Base-by-base conservation (phyloP, 2,888 invertebrate genomes). In the Drosophila sordidula region DNA sequence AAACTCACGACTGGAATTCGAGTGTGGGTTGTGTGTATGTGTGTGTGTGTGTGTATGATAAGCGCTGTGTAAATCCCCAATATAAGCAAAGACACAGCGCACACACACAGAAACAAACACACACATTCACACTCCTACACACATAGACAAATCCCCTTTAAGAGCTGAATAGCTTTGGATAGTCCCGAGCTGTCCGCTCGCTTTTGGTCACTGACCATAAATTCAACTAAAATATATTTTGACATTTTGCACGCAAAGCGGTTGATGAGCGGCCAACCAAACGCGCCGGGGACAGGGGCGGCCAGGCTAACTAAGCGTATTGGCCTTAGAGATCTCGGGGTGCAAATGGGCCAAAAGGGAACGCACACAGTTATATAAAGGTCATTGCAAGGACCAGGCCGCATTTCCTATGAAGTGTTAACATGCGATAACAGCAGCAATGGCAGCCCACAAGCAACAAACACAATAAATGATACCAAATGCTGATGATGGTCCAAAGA, bases 401-500 rank as follows among this genome's bases (percentile, higher is more conserved):
- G 65, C 77, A 83, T 79, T 89, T 82, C 56, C 87, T 70, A 89
- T 89, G 89, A 89, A 89, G 85, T 86, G 85, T 86, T 86, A 86
- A 86, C 90, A 83, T 69, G 75, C 75, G 85, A 86, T 86, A 86
- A 89, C 80, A 88, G 71, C 58, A 42, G 69, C 76, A 75, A 61
- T 41, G 44, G 25, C 57, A 49, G 22, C 12, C 14, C 39, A 47
- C 50, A 34, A 63, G 26, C 52, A 47, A 52, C 61, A 63, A 86
- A 88, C 83, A 82, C 89, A 89, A 88, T 80, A 84, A 83, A 89
- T 89, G 89, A 88, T 70, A 64, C 59, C 57, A 64, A 56, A 56
- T 59, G 47, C 38, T 54, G 55, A 42, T 74, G 51, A 69, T 56
- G 75, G 51, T 49, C 54, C 45, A 68, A 51, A 62, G 57, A 68